Evolutionary conservation across 2,888 invertebrate species (phyloP), one percentile per base, ranked within the genome.

Genomic region (Achlya flavicornis): DNA sequence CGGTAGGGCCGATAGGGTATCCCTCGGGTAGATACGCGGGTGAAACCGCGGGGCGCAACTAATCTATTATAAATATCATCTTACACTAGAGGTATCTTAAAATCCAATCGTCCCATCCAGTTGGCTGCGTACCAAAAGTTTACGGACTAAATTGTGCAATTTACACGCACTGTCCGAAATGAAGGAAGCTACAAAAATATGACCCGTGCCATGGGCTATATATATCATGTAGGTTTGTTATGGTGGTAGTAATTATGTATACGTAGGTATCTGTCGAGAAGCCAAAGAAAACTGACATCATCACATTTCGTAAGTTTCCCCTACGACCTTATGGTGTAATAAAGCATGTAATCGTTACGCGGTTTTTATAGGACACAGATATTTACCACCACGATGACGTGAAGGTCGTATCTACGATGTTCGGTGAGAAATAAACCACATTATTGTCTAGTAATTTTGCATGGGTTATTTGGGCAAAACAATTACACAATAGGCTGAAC

Each of bases 241-340:
- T 41, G 12, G 16, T 19, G 41, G 16, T 14, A 14, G 58, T 38
- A 8, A 41, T 5, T 41, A 41, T 3, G 10, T 41, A 41, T 0
- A n/a, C n/a, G 3, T 35, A 7, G 4, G 16, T 59, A 59, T 59
- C 41, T 59, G 26, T 60, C 33, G 19, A 11, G 60, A 60, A 41
- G 41, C 60, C 60, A 60, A 60, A 26, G 60, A 43, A 60, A 43
- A 14, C 43, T 60, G 60, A 60, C 60, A 60, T 60, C 60, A 60
- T 12, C 60, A 10, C 41, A 19, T 60, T 60, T 12, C 26, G 60
- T 60, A 41, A 19, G 12, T 1, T 60, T 60, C 41, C 38, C 26
- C 43, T 41, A 26, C 41, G 60, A 26, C 26, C 26, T 26, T 60
- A 60, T 41, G 26, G 10, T 41, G 60, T 6, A 43, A 60, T 60